phyloP scores from a whole-genome alignment of 2,113 vertebrate species.

The Indicator indicator region DNA sequence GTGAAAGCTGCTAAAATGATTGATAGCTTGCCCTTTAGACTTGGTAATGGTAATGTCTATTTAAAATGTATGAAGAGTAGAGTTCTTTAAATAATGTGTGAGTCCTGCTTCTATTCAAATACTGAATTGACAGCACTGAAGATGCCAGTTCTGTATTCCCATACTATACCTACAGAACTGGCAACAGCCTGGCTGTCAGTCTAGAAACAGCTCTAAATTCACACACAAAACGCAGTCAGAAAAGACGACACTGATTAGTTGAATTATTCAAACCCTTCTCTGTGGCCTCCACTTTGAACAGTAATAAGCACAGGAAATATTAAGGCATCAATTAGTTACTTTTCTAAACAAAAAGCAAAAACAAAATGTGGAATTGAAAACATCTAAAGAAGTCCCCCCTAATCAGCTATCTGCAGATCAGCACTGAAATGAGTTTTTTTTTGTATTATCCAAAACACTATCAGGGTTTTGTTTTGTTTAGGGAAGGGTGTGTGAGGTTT shows the following conservation, averaged over 20 bases:
- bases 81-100: constrained; percentile 21
- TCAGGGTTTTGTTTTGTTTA: background rate
- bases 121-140: background rate
- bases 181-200: background rate
- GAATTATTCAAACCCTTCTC: background rate
- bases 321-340: background rate
- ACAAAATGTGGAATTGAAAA: background rate
- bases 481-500: fast-evolving
- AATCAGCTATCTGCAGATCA: background rate
- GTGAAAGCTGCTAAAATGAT: constrained; percentile 13
- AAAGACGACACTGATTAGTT: background rate
- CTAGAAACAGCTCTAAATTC: constrained; percentile 20
- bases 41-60: background rate
- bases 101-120: constrained; percentile 10
- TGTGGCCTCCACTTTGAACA: background rate
- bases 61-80: constrained; percentile 9
- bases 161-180: background rate
- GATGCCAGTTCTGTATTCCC: background rate
- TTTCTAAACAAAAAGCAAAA: background rate
- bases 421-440: background rate
- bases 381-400: background rate
- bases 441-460: background rate
- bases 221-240: background rate
- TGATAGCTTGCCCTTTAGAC: constrained; percentile 29
- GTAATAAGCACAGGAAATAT: background rate